phyloP scores from a whole-genome alignment of 2,113 vertebrate genomes.

The Xiphophorus hellerii region DNA sequence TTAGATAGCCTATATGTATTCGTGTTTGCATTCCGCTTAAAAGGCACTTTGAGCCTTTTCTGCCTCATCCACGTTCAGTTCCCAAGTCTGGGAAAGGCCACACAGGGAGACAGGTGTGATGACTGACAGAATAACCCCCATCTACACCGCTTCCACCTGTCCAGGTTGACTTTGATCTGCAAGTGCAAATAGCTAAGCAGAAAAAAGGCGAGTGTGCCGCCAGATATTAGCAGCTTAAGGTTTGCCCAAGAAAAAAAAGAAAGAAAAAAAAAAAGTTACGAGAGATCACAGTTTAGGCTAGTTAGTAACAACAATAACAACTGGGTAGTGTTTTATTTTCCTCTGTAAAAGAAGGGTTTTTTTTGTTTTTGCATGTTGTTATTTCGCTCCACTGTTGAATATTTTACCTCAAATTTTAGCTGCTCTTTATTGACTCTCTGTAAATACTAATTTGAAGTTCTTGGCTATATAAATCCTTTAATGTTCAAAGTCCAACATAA shows the following conservation, averaged over 20 bases:
- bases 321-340: neutral
- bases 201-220: neutral
- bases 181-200: slow-evolving; percentile 38
- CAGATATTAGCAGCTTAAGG: neutral
- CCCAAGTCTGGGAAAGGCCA: slow-evolving; percentile 44
- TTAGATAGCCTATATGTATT: neutral
- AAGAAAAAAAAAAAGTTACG: neutral
- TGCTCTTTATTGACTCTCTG: no score
- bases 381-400: no score
- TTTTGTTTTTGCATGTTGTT: neutral
- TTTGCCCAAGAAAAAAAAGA: neutral
- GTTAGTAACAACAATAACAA: neutral
- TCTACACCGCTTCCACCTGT: slow-evolving; percentile 54
- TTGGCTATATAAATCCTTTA: no score
- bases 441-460: no score
- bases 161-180: slow-evolving; percentile 55
- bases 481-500: neutral
- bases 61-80: slow-evolving; percentile 28
- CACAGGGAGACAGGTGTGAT: slow-evolving; percentile 62
- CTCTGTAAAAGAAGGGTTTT: no score
- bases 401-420: no score
- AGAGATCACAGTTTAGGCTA: neutral
- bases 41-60: slow-evolving; percentile 32
- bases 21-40: slow-evolving; percentile 42
- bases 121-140: slow-evolving; percentile 48